Base-by-base conservation (phyloP, 2,113 vertebrate species). In the Alosa alosa region DNA sequence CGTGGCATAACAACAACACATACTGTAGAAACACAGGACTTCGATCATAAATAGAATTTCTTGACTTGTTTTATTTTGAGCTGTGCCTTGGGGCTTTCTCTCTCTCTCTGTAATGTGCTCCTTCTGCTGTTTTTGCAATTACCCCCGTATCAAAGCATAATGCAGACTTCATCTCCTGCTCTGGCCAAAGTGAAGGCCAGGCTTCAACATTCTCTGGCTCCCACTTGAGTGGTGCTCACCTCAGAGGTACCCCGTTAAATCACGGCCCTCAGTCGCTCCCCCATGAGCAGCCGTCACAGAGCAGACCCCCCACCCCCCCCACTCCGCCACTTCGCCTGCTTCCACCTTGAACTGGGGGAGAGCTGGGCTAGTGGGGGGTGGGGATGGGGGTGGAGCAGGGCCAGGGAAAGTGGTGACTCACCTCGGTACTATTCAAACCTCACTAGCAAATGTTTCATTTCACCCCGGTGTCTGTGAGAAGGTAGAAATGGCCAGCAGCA, bases 101-200 rank as follows among this genome's bases (percentile, higher is more conserved):
- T 68, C 60, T 31, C 68, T 75, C 25, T 36, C 31, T 75, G 55
- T 6, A 22, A 22, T 60, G 18, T 17, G 15, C 50, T 52, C 50
- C 50, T 60, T 60, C 18, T 60, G 55, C 82, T 90, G 88, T 68
- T 89, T 90, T 90, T 85, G 44, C 20, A 44, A 82, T 89, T 85
- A 9, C 83, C 50, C 15, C 2, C 13, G 72, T 64, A 52, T 60
- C 78, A 36, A 18, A 36, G 81, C 60, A 83, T 86, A 81, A 90
- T 91, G 85, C 82, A 75, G 86, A 55, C 89, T 88, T 87, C 82
- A 87, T 88, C 60, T 86, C 15, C 31, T 46, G 82, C 25, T 45
- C 2, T 17, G 6, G 46, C 64, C 49, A 46, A 82, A 31, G 81
- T 81, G 81, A 86, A 47, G 81, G 49, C 39, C 81, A 83, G 64